phyloP scores from a whole-genome alignment of 2,113 vertebrate species.

The Odontophorus gujanensis region DNA sequence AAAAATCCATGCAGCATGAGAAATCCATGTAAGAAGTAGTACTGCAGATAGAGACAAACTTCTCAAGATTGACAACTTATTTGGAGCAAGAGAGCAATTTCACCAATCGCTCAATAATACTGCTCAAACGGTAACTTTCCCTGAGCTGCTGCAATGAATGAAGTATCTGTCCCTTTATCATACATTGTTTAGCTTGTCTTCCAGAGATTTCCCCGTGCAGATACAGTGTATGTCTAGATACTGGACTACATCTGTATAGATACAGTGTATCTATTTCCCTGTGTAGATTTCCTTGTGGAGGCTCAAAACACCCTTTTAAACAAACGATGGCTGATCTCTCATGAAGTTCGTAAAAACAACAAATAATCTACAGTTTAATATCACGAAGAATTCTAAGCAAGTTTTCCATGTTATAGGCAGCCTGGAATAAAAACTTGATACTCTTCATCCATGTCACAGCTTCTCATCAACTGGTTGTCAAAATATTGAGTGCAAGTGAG shows the following conservation, averaged over 20 bases:
- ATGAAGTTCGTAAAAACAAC: background rate
- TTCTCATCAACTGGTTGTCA: background rate
- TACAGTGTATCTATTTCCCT: background rate
- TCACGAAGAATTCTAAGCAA: background rate
- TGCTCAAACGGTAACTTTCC: background rate
- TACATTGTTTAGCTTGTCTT: background rate
- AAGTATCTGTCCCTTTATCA: background rate
- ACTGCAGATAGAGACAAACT: background rate
- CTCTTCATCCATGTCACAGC: background rate
- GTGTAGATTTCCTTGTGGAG: background rate
- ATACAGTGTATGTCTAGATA: background rate
- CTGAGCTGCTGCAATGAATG: background rate
- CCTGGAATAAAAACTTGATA: background rate
- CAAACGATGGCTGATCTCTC: background rate
- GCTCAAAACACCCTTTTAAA: background rate
- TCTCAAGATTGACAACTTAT: background rate
- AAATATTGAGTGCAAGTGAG: background rate
- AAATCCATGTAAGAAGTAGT: background rate
- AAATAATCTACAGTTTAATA: background rate
- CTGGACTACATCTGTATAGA: background rate
- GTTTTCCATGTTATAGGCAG: background rate
- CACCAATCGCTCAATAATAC: background rate
- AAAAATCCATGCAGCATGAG: conserved; percentile 1
- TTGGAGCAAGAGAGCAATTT: background rate
- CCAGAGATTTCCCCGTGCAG: background rate